Percentiles rank a stretch among this genome's conserved stretches.
Conservation (phyloP, 2,113 vertebrate genomes). For the Platichthys flesus region DNA sequence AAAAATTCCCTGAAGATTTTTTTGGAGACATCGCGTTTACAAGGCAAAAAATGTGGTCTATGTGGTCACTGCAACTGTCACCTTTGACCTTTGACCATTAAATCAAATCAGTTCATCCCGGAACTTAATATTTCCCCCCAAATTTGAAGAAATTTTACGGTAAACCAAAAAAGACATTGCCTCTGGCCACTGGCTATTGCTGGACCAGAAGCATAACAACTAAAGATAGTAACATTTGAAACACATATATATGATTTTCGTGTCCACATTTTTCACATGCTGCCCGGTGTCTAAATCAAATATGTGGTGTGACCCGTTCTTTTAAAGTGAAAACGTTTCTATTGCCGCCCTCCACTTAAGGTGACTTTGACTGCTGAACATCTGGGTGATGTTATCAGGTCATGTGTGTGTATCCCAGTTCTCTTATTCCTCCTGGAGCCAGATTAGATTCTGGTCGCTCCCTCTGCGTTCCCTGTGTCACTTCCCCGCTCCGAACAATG, state of each 20-base stretch:
- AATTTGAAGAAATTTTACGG: too few relatives aligned
- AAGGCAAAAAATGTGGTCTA: too few relatives aligned
- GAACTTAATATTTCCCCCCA: background rate
- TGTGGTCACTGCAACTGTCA: too few relatives aligned
- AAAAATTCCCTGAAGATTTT: too few relatives aligned
- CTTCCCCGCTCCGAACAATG: conserved; percentile 24
- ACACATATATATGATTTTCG: background rate
- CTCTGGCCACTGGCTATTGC: too few relatives aligned
- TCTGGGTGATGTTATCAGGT: conserved; percentile 38
- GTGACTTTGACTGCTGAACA: conserved; percentile 46
- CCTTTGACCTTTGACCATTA: background rate
- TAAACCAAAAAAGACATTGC: too few relatives aligned
- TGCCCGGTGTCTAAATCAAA: too few relatives aligned
- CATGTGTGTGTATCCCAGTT: conserved; percentile 28
- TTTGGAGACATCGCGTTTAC: too few relatives aligned
- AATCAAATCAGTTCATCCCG: background rate
- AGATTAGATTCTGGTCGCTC: conserved; percentile 55
- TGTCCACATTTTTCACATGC: background rate
- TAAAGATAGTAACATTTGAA: background rate
- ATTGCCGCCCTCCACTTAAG: conserved; percentile 7
- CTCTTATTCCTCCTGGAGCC: conserved; percentile 13
- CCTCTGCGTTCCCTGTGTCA: background rate
- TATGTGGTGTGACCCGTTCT: conserved; percentile 5
- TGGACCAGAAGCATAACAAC: too few relatives aligned
- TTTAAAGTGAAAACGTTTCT: conserved; percentile 34